A percentile compares a stretch with the other conserved stretches of the same genome.
Conservation (phyloP, 2,888 invertebrate genomes). For the Galerucella nymphaeae region DNA sequence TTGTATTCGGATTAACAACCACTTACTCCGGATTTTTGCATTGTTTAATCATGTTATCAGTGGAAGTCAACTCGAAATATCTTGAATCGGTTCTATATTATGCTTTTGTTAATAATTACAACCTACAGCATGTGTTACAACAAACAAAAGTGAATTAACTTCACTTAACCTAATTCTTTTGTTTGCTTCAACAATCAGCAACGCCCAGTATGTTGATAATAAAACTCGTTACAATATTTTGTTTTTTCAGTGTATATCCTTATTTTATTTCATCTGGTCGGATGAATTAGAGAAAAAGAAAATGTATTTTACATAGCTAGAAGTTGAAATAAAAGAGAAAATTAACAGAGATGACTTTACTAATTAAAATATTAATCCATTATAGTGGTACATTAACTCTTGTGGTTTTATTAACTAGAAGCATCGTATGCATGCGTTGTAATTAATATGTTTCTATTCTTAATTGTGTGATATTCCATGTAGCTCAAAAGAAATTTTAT, state of each 20-base stretch:
- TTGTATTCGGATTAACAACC: not conserved
- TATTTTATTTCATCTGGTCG: not conserved
- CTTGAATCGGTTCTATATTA: not conserved
- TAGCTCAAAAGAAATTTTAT: not conserved
- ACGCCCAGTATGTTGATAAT: not conserved
- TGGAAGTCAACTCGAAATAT: not conserved
- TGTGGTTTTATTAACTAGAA: conserved; percentile 5
- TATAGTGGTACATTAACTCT: conserved; percentile 19
- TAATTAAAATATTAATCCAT: conserved; percentile 13
- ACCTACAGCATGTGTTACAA: not conserved
- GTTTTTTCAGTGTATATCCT: too few relatives aligned
- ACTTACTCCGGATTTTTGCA: not conserved
- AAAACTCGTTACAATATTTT: not conserved
- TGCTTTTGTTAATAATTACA: not conserved
- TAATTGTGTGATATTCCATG: conserved; percentile 4
- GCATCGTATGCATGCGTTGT: not conserved
- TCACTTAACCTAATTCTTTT: conserved; percentile 1
- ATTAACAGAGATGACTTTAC: conserved; percentile 22
- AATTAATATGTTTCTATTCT: conserved; percentile 13
- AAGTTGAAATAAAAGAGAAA: conserved; percentile 14
- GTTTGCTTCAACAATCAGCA: not conserved
- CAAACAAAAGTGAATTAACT: not conserved
- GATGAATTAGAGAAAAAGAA: not conserved
- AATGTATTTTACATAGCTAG: conserved; percentile 6
- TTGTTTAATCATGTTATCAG: conserved; percentile 2